Percentiles rank a stretch among this genome's conserved stretches.
phyloP scores from a whole-genome alignment of 2,113 vertebrate genomes.

The Lamprotornis superbus region DNA sequence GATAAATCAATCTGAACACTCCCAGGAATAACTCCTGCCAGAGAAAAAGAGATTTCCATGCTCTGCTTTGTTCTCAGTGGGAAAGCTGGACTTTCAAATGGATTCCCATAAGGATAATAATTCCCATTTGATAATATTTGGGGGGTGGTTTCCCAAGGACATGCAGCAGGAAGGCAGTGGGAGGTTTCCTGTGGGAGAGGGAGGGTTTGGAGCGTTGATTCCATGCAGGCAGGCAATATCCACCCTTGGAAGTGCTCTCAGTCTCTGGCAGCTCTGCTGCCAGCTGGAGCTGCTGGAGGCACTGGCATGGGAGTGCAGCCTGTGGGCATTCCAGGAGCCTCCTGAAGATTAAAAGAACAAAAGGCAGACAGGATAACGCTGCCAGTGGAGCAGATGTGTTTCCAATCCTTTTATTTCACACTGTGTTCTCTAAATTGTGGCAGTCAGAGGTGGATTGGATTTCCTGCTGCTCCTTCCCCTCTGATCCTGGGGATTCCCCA shows the following conservation, averaged over 20 bases:
- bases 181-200: neutral
- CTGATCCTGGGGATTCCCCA: neutral
- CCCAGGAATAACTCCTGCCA: neutral
- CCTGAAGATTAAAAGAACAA: constrained; percentile 3
- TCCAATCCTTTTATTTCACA: neutral
- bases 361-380: neutral
- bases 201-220: neutral
- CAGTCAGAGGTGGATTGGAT: neutral
- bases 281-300: neutral
- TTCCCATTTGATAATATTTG: neutral
- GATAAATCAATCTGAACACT: neutral
- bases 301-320: neutral
- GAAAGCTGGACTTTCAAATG: neutral
- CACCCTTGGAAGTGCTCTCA: neutral
- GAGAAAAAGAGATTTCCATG: neutral
- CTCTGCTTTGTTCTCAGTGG: neutral
- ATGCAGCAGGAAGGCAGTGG: neutral
- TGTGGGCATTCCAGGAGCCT: neutral
- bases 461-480: neutral
- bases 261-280: neutral
- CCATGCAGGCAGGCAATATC: neutral
- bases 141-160: neutral
- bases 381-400: neutral
- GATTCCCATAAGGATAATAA: neutral
- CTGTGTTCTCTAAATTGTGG: neutral